Conservation (phyloP, 2,888 invertebrate genomes). For the Eristalis arbustorum region DNA sequence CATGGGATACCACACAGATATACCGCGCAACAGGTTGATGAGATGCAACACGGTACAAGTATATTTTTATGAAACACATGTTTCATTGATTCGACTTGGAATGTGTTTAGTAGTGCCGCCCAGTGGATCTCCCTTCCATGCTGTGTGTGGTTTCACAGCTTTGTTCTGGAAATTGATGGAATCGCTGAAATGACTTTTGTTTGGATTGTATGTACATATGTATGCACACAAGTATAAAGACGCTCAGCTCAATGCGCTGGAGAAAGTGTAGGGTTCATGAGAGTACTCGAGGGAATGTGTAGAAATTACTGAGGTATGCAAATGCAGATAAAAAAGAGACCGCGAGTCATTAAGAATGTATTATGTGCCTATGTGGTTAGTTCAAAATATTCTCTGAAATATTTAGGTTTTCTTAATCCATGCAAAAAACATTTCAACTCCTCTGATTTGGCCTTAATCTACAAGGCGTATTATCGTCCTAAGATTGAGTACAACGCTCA, state of each 20-base stretch:
- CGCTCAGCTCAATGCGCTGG: neutral
- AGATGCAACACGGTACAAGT: constrained; percentile 10
- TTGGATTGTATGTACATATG: neutral
- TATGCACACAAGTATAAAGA: neutral
- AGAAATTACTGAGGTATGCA: neutral
- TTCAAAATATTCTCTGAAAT: no score
- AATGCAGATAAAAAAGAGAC: neutral
- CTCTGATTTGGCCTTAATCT: no score
- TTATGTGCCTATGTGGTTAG: no score
- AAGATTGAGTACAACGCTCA: no score
- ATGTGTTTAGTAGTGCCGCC: constrained; percentile 34
- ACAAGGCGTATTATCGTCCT: no score
- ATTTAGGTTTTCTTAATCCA: no score
- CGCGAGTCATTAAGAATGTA: no score
- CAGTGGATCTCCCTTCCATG: neutral
- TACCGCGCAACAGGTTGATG: constrained; percentile 8
- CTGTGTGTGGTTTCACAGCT: constrained; percentile 35
- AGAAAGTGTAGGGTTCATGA: neutral
- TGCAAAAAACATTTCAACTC: no score
- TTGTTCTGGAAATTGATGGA: constrained; percentile 48
- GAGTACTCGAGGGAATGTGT: neutral
- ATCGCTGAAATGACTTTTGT: constrained; percentile 7
- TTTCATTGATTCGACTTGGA: constrained; percentile 7
- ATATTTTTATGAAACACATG: constrained; percentile 39
- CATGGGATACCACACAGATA: neutral